A percentile compares a stretch with the other conserved stretches of the same genome.
These are phyloP conservation scores for Diaprepes abbreviatus DNA, from an alignment of 2,888 invertebrate genomes.

Conservation along the genomic window DNA sequence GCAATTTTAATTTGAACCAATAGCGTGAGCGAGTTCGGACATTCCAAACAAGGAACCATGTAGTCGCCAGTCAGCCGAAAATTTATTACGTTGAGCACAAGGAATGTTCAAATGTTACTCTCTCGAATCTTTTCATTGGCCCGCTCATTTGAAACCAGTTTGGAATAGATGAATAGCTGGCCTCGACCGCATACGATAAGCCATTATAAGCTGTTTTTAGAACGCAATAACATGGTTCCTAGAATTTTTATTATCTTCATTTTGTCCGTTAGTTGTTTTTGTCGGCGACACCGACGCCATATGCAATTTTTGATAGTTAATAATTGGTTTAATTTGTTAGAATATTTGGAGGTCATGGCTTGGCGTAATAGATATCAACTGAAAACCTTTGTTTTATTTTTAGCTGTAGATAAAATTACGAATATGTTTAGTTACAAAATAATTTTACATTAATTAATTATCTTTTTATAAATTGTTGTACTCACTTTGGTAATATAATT, in stretches of 20 bases:
- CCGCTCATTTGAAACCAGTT: constrained; percentile 36
- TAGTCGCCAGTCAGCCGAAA: constrained; percentile 31
- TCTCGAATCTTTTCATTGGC: constrained; percentile 27
- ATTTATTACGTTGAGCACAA: constrained; percentile 26
- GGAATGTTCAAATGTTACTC: constrained; percentile 27
- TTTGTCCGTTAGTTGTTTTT: constrained; percentile 33
- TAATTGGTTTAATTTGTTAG: constrained; percentile 42
- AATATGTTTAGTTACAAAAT: too few species aligned
- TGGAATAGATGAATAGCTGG: constrained; percentile 45
- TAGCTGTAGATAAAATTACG: neutral
- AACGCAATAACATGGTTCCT: constrained; percentile 27
- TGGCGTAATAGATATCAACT: constrained; percentile 25
- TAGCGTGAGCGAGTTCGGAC: constrained; percentile 42
- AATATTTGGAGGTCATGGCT: constrained; percentile 43
- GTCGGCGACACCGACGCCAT: constrained; percentile 25
- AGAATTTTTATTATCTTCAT: constrained; percentile 42
- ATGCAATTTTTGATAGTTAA: constrained; percentile 45
- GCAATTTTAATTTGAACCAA: constrained; percentile 50
- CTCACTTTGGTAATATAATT: too few species aligned
- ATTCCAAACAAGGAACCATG: constrained; percentile 50
- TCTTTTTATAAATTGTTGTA: too few species aligned
- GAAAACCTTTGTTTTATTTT: constrained; percentile 1
- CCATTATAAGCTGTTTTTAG: constrained; percentile 13
- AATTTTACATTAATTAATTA: too few species aligned
- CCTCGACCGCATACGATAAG: constrained; percentile 19